Base-by-base conservation (phyloP, 2,888 invertebrate genomes). In the Pharmacophagus antenor region DNA sequence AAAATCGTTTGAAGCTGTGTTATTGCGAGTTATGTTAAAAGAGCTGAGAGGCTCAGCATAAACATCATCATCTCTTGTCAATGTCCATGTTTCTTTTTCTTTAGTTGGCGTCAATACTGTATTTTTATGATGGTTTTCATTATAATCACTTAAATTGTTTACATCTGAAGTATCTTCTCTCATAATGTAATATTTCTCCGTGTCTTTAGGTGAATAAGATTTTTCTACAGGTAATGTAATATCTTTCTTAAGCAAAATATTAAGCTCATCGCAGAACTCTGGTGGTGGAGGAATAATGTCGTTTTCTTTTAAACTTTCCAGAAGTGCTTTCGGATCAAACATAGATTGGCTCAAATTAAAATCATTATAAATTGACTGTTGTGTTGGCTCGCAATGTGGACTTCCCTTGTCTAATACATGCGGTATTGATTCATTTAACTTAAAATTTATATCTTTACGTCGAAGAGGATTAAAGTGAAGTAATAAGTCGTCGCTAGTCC, bases 251-350 rank as follows among this genome's bases (percentile, higher is more conserved):
- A 22, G 15, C 6, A 37, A 12, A 3, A 12, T 20, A 15, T 57
- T 59, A 18, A 42, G 8, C 37, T 53, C 53, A 31, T 31, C 79
- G 58, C 77, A 67, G 67, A 85, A 89, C 64, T 82, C 74, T 3
- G 73, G 65, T 5, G 89, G 88, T 3, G 88, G 88, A 15, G 85
- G 76, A 58, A 85, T 74, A 47, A 85, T 67, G 7, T 71, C 67
- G n/a, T 70, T 64, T 31, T 71, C 68, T 58, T 61, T 67, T 41
- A 74, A 70, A 67, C 70, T 72, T 70, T 85, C 78, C 55, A 90
- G 68, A 46, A 90, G 68, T 42, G 73, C 76, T 76, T 79, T 84
- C 3, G 89, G 89, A 68, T 89, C 74, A 44, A 90, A 77, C 80
- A 88, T 77, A 15, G 75, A 70, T 20, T 77, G 72, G 60, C 79